phyloP scores from a whole-genome alignment of 2,888 invertebrate genomes.

The Nephrotoma appendiculata region DNA sequence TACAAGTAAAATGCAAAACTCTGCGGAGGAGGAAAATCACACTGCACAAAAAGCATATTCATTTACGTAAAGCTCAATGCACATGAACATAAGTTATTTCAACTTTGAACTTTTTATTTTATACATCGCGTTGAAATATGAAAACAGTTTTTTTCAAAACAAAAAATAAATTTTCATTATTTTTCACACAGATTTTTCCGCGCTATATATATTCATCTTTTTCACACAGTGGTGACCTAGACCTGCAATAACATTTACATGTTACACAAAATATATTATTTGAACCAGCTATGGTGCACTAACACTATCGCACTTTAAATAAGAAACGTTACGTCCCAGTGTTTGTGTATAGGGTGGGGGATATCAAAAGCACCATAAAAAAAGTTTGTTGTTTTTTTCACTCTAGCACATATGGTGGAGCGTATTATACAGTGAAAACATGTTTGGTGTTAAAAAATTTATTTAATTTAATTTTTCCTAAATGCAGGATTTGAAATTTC shows the following conservation, averaged over 20 bases:
- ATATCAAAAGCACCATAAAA: not conserved
- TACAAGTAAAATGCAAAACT: too few relatives aligned
- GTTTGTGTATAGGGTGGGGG: not conserved
- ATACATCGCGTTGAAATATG: too few relatives aligned
- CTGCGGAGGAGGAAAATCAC: too few relatives aligned
- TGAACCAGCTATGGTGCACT: not conserved
- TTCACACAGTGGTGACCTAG: not conserved
- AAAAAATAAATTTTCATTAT: not conserved
- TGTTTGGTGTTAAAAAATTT: not conserved
- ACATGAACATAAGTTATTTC: not conserved
- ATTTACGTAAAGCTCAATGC: not conserved
- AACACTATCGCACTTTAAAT: not conserved
- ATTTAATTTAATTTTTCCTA: not conserved
- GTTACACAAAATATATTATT: not conserved
- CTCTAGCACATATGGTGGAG: not conserved
- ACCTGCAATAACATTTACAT: not conserved
- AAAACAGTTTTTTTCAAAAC: too few relatives aligned
- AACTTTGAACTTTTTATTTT: not conserved
- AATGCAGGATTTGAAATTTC: not conserved
- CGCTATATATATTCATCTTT: not conserved
- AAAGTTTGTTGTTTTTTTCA: not conserved
- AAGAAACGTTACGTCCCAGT: not conserved
- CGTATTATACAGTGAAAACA: not conserved
- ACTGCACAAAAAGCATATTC: too few relatives aligned
- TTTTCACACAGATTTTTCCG: not conserved